These are phyloP conservation scores for Oxytorus armatus DNA, from an alignment of 2,888 invertebrate genomes.

Conservation along the genomic window DNA sequence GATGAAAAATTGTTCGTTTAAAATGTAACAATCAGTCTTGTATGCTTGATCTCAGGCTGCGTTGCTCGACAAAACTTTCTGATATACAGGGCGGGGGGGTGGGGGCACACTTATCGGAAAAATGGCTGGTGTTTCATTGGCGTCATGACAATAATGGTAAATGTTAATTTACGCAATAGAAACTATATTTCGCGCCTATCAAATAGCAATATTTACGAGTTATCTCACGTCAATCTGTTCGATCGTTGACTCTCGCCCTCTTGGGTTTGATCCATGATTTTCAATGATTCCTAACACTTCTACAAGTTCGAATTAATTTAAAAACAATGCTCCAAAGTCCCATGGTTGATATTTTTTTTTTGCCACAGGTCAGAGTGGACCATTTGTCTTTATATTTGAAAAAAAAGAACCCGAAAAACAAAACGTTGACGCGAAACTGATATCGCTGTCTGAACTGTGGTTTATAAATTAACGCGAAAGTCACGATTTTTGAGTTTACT, in stretches of 20 bases:
- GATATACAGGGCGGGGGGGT: conserved; percentile 26
- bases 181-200: background rate
- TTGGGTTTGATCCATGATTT: background rate
- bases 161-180: conserved; percentile 14
- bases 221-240: background rate
- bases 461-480: too few relatives aligned
- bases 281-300: background rate
- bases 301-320: too few relatives aligned
- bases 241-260: background rate
- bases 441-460: too few relatives aligned
- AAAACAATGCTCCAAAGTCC: too few relatives aligned
- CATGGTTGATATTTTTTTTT: too few relatives aligned
- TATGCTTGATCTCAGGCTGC: background rate
- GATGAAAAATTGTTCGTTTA: background rate
- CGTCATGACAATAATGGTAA: background rate
- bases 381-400: too few relatives aligned
- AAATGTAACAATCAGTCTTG: background rate
- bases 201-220: background rate
- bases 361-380: too few relatives aligned
- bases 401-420: too few relatives aligned
- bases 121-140: conserved; percentile 58
- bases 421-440: too few relatives aligned
- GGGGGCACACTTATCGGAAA: conserved; percentile 55
- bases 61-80: conserved; percentile 26
- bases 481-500: too few relatives aligned